A percentile compares a stretch with the other conserved stretches of the same genome.
These are phyloP conservation scores for Mizuhopecten yessoensis DNA, from an alignment of 1,140 invertebrate genomes.

Conservation along the genomic window DNA sequence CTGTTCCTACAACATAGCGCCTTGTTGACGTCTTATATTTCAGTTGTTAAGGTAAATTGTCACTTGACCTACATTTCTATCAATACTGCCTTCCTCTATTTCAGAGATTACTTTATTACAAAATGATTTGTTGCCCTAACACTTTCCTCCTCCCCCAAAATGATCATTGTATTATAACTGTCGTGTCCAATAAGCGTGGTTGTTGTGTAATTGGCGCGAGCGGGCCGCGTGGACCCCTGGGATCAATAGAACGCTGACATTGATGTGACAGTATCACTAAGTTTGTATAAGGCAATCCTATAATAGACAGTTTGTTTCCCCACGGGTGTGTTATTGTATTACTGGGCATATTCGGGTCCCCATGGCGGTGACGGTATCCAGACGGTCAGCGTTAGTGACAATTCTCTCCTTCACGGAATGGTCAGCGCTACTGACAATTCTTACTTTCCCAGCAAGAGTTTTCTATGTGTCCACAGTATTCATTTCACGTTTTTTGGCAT, in stretches of 20 bases:
- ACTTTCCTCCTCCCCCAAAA: neutral
- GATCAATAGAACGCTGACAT: neutral
- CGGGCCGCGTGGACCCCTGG: neutral
- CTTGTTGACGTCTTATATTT: neutral
- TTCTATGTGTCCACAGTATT: too few relatives aligned
- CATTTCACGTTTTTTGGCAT: too few relatives aligned
- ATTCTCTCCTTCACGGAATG: too few relatives aligned
- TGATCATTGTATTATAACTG: neutral
- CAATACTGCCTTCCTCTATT: neutral
- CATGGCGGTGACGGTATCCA: neutral
- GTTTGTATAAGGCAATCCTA: neutral
- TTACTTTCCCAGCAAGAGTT: too few relatives aligned
- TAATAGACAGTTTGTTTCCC: neutral
- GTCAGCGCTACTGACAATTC: too few relatives aligned
- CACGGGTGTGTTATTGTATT: neutral
- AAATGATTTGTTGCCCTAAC: slow-evolving; percentile 9
- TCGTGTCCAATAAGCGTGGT: neutral
- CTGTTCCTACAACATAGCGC: neutral
- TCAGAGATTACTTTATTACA: neutral
- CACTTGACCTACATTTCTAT: slow-evolving; percentile 5
- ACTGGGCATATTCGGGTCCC: neutral
- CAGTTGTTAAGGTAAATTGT: neutral
- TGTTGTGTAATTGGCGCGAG: neutral
- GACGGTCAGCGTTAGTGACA: too few relatives aligned
- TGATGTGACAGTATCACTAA: slow-evolving; percentile 26